Percentiles rank a stretch among this genome's conserved stretches.
These are phyloP conservation scores for Arizona elegans DNA, from an alignment of 2,113 vertebrate genomes.

Conservation along the genomic window DNA sequence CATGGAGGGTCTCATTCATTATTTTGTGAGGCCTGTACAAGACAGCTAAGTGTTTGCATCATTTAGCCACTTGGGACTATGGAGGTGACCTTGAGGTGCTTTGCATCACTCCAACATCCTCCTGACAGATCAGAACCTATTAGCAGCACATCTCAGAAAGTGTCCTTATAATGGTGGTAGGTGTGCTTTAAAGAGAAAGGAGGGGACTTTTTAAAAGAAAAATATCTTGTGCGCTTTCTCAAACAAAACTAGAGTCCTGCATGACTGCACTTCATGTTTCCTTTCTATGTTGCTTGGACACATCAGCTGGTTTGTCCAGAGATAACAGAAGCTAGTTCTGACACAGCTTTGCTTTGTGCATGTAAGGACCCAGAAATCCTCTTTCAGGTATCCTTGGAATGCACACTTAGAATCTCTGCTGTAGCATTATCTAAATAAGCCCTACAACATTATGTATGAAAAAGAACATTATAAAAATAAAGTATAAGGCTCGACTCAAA, in stretches of 20 bases:
- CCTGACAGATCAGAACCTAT: not conserved
- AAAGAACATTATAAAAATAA: not conserved
- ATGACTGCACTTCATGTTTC: not conserved
- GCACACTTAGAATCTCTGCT: not conserved
- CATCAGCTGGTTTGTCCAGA: not conserved
- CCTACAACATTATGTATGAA: not conserved
- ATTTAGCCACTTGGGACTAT: not conserved
- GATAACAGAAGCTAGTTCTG: not conserved
- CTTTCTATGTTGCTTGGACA: not conserved
- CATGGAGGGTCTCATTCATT: not conserved
- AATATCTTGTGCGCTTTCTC: not conserved
- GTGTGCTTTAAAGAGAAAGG: not conserved
- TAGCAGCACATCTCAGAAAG: not conserved
- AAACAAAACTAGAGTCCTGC: not conserved
- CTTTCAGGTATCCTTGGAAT: not conserved
- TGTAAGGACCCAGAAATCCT: not conserved
- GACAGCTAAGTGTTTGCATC: not conserved
- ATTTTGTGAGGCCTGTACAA: not conserved
- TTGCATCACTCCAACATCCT: not conserved
- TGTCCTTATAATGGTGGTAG: not conserved
- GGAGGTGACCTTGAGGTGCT: not conserved
- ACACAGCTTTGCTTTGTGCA: not conserved
- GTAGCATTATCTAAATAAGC: not conserved
- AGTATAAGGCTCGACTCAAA: not conserved
- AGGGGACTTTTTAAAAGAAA: not conserved